Base-by-base conservation (phyloP, 1,140 invertebrate genomes). In the Nixonia krombeini region DNA sequence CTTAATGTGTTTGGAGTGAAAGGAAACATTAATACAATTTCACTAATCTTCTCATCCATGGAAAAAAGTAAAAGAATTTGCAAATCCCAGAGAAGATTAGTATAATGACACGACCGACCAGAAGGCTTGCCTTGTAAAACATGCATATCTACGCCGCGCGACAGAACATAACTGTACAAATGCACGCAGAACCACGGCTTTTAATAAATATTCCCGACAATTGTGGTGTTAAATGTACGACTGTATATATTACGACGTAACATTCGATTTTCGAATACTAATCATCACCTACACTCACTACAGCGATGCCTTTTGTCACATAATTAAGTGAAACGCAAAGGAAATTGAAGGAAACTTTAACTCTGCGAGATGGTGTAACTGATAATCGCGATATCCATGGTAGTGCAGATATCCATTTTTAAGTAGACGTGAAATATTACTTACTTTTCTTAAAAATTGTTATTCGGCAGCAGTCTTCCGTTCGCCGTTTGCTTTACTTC, bases 91-190 rank as follows among this genome's bases (percentile, higher is more conserved):
- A 31, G 10, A 31, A 31, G 10, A 2, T 2, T 31, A n/a, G n/a
- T n/a, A n/a, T n/a, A n/a, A n/a, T n/a, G n/a, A n/a, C n/a, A n/a
- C 8, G 18, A 18, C 18, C 44, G 49, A 59, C 9, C 9, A 59
- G 40, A 50, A 64, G 59, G 66, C 59, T 70, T 70, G 59, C 67
- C 67, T 70, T 70, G 59, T 70, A 63, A 64, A 61, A 70, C 67
- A 70, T 64, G 67, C 67, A 70, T 70, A 70, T 70, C 67, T 70
- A 59, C 64, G 67, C 64, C 67, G 67, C 67, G 67, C 59, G 61
- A 70, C 59, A 61, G 67, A 70, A 69, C n/a, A n/a, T n/a, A 18
- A 68, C 57, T 57, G 58, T 62, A 68, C 65, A 68, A 68, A 69
- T 21, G 42, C 58, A 63, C 26, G 38, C 58, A 69, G 55, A 63